Evolutionary conservation across 2,113 vertebrate species (phyloP).

Genomic region (Petrocephalus zakoni): DNA sequence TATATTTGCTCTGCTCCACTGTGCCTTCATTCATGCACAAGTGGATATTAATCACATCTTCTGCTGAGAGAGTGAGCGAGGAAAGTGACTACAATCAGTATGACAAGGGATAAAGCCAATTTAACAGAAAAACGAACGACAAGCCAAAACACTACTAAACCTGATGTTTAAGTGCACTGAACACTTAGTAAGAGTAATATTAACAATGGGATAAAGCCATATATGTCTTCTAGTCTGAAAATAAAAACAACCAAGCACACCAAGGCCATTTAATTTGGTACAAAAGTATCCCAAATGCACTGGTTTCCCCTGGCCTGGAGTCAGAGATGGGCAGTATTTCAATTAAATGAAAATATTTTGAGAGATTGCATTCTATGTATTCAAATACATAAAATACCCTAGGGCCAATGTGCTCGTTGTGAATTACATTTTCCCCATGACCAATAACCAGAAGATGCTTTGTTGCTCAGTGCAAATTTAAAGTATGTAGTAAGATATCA

Average conservation of each 20-base stretch:
- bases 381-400: too few relatives aligned
- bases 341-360: too few relatives aligned
- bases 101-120: neutral
- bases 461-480: too few relatives aligned
- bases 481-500: too few relatives aligned
- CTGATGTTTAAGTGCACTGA: neutral
- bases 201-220: neutral
- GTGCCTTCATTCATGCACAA: slow-evolving; percentile 6
- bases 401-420: too few relatives aligned
- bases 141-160: neutral
- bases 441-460: too few relatives aligned
- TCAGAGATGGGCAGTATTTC: too few relatives aligned
- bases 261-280: neutral
- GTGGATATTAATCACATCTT: neutral
- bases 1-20: neutral
- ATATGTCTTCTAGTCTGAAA: neutral
- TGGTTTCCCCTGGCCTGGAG: neutral
- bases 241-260: neutral
- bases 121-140: neutral
- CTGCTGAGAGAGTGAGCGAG: neutral
- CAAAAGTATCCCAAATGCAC: neutral
- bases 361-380: too few relatives aligned
- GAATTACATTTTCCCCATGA: too few relatives aligned
- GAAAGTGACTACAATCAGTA: neutral
- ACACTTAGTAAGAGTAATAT: neutral